phyloP scores from a whole-genome alignment of 2,113 vertebrate species.

The Neogobius melanostomus region DNA sequence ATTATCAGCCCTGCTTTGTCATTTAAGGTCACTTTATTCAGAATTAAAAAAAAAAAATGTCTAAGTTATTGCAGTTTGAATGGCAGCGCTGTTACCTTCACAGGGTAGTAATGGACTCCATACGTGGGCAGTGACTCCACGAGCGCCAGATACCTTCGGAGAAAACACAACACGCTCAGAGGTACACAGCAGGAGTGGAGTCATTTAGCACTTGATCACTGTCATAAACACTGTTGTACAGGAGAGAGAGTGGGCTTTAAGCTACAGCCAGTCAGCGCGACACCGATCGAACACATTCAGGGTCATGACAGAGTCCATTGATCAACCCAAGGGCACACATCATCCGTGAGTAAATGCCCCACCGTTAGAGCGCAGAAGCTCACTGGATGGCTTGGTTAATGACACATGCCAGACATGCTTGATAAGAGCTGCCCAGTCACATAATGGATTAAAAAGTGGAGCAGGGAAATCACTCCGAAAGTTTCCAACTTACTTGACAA shows the following conservation, averaged over 20 bases:
- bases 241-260: conserved; percentile 47
- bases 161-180: conserved; percentile 48
- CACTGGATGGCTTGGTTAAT: conserved; percentile 49
- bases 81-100: conserved; percentile 85
- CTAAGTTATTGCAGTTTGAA: no score
- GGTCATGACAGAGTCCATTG: conserved; percentile 57
- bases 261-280: conserved; percentile 38
- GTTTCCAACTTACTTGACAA: conserved; percentile 88
- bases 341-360: conserved; percentile 37
- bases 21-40: no score
- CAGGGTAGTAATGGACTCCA: conserved; percentile 97
- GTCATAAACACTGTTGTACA: conserved; percentile 38
- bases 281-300: conserved; percentile 59
- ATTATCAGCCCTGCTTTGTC: no score
- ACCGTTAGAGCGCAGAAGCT: conserved; percentile 41
- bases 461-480: neutral
- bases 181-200: neutral
- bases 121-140: conserved; percentile 94
- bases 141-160: conserved; percentile 90
- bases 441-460: neutral
- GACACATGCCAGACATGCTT: conserved; percentile 49
- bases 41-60: conserved; percentile 11
- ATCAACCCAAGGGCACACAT: conserved; percentile 70
- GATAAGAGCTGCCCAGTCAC: conserved; percentile 17
- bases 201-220: conserved; percentile 48